Base-by-base conservation (phyloP, 2,888 invertebrate genomes). In the Salticus scenicus region DNA sequence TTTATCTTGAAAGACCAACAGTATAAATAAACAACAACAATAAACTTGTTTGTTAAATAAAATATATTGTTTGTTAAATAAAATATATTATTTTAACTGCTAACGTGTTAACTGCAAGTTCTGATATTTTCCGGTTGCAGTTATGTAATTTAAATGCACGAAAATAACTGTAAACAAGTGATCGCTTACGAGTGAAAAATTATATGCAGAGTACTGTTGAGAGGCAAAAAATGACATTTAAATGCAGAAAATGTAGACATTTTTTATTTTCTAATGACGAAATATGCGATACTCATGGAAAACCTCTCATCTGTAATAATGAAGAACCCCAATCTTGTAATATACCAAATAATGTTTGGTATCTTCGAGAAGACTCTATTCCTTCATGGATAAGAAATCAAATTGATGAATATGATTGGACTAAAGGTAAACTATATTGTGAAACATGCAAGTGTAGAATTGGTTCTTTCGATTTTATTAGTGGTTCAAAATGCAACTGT, bases 391-490 rank as follows among this genome's bases (percentile, higher is more conserved):
- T 88, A 17, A 78, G 72, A 72, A 33, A 51, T n/a, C 87, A 88
- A 79, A 73, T 89, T 10, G 78, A 87, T 81, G 69, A 47, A 14
- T 83, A 72, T 24, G 81, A 88, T 17, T 89, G 89, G 89, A 88
- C 82, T 28, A 89, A 89, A 87, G 89, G 89, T 1, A 88, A 88
- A 74, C 28, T 89, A 17, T 72, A 70, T 41, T 89, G 89, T 79
- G 88, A 88, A 20, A 75, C 75, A 31, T 89, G 89, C 31, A 78
- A 81, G 8, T 74, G 75, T 28, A 57, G 88, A 27, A 87, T 89
- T 67, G 89, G 89, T 17, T 88, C 88, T 0, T 89, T 86, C 74
- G 82, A 89, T 67, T 89, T 88, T 79, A 87, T 89, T 0, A 82
- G 76, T 79, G 88, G 88, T 8, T 30, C 41, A 17, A 79, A 87